A percentile compares a stretch with the other conserved stretches of the same genome.
These are phyloP conservation scores for Pristionchus fissidentatus DNA, from an alignment of 2,888 invertebrate species.

Conservation along the genomic window DNA sequence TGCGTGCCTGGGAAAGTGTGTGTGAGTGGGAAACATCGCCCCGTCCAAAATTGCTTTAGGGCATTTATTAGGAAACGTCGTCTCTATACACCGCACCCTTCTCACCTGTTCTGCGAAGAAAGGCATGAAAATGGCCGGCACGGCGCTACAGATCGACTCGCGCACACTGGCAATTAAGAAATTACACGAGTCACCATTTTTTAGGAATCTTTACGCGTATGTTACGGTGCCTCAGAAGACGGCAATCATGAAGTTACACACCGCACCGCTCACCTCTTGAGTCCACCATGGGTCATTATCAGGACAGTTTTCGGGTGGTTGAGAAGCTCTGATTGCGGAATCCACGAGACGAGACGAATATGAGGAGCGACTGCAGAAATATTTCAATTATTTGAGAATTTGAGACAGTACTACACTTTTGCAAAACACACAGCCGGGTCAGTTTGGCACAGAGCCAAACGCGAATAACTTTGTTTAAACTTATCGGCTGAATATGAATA, in stretches of 20 bases:
- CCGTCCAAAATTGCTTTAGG: background rate
- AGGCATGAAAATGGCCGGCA: conserved; percentile 50
- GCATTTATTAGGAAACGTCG: conserved; percentile 22
- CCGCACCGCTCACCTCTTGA: conserved; percentile 56
- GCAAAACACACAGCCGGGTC: no score
- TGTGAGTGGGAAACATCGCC: conserved; percentile 26
- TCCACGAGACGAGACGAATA: conserved; percentile 58
- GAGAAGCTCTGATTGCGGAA: conserved; percentile 63
- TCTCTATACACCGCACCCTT: background rate
- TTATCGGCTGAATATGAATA: no score
- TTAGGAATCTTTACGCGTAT: background rate
- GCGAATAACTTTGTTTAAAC: no score
- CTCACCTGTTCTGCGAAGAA: conserved; percentile 52
- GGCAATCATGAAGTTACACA: background rate
- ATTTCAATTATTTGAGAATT: no score
- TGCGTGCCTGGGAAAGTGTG: conserved; percentile 19
- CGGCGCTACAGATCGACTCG: conserved; percentile 49
- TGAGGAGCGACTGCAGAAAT: conserved; percentile 49
- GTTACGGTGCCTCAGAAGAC: no score
- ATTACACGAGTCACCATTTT: background rate
- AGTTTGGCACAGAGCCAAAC: no score
- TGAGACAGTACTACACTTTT: no score
- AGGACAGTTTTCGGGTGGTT: conserved; percentile 58
- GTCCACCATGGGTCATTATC: conserved; percentile 64
- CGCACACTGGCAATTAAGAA: conserved; percentile 27